Evolutionary conservation across 35 echinoderm and acorn worm genomes (phyloP), one percentile per base, ranked within the genome.

Genomic region (Lytechinus variegatus): DNA sequence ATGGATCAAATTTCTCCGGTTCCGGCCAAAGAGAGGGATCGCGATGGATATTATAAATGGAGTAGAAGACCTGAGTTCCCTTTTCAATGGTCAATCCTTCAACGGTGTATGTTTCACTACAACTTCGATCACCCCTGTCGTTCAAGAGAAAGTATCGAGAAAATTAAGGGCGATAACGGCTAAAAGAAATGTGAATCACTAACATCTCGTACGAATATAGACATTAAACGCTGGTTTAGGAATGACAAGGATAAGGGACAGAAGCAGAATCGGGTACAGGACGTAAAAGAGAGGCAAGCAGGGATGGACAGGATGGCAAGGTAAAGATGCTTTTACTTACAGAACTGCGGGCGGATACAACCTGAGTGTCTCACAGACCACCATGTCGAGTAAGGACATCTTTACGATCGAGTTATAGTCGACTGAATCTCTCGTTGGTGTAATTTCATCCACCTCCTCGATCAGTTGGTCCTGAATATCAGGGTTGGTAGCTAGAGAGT

Each of bases 401-500:
- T 94, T 88, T 51, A 55, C 28, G 13, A 97, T 14, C 24, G 79
- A 54, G 53, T 71, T 55, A 28, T 95, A 91, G 0, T 58, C 94
- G 6, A 95, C 58, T 10, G 53, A n/a, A 10, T 93, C 95, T 11
- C 95, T 72, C 1, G 54, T 93, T 27, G 71, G 58, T 56, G 92
- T 91, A n/a, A 96, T 24, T n/a, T 97, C 92, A 94, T 95, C 95
- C 16, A 97, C 87, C 87, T 97, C 97, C 28, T 96, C 71, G 24
- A 97, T 94, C 52, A 97, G 92, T 29, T 55, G 66, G 29, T 96
- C 95, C 95, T 97, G 97, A 10, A 95, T 86, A 11, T 97, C 97
- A 52, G 95, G 97, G 54, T 97, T 28, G 5, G 95, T 97, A 11
- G 97, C 97, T 54, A 96, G 56, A 10, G 86, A 51, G 86, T 97